These are phyloP conservation scores for Melinaea marsaeus DNA, from an alignment of 2,888 invertebrate genomes.

Conservation along the genomic window DNA sequence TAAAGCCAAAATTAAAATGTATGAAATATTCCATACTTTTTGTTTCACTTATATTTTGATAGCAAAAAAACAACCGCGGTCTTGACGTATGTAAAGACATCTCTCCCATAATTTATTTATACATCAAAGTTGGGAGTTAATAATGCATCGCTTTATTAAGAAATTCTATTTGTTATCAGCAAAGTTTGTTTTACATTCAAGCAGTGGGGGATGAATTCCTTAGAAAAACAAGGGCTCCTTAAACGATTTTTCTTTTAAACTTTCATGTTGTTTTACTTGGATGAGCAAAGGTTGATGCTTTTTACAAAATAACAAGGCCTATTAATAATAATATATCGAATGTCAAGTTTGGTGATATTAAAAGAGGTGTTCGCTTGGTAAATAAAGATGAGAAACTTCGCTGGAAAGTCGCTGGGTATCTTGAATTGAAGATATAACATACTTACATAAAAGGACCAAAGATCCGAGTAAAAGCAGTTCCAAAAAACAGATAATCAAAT, in stretches of 20 bases:
- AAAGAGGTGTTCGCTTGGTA: too few species aligned
- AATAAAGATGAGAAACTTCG: too few species aligned
- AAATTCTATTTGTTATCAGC: constrained; percentile 44
- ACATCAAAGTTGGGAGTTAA: constrained; percentile 51
- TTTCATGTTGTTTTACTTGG: neutral
- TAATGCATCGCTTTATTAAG: constrained; percentile 65
- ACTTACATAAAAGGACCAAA: too few species aligned
- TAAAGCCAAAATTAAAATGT: too few species aligned
- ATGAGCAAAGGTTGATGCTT: neutral
- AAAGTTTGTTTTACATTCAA: constrained; percentile 56
- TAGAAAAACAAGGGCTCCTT: constrained; percentile 64
- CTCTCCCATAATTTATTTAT: constrained; percentile 41
- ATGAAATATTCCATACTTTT: neutral
- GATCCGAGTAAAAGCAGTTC: too few species aligned
- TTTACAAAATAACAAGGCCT: neutral
- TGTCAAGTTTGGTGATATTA: too few species aligned
- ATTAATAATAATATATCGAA: too few species aligned
- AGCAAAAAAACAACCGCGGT: neutral
- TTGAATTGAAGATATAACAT: too few species aligned
- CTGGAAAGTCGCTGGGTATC: too few species aligned
- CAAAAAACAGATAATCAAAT: too few species aligned
- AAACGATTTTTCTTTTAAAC: constrained; percentile 5
- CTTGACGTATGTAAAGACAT: neutral
- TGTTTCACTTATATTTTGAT: neutral
- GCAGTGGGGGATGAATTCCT: constrained; percentile 60